Conservation (phyloP, 2,113 vertebrate species). For the Mesoclemmys tuberculata region DNA sequence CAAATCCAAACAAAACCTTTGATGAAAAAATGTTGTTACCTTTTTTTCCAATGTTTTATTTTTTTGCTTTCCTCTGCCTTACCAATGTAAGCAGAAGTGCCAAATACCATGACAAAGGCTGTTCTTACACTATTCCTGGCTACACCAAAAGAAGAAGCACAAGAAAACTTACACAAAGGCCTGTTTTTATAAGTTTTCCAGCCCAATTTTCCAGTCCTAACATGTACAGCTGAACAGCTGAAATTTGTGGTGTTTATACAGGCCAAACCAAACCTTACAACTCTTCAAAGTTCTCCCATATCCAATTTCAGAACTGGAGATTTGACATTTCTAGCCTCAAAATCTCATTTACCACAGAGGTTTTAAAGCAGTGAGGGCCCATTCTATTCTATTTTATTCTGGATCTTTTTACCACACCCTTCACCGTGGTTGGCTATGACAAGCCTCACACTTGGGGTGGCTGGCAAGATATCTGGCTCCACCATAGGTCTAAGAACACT, state of each 20-base stretch:
- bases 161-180: background rate
- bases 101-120: slow-evolving; percentile 52
- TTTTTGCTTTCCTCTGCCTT: slow-evolving; percentile 36
- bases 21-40: slow-evolving; percentile 56
- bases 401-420: background rate
- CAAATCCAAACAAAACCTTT: slow-evolving; percentile 44
- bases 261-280: background rate
- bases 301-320: background rate
- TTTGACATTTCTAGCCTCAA: background rate
- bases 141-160: background rate
- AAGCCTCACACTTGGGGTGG: background rate
- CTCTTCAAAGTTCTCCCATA: background rate
- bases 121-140: slow-evolving; percentile 49
- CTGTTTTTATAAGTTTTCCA: background rate
- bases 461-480: background rate
- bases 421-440: background rate
- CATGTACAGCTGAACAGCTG: background rate
- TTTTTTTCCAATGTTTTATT: slow-evolving; percentile 43
- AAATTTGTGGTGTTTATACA: background rate
- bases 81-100: slow-evolving; percentile 33
- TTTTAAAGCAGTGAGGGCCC: background rate
- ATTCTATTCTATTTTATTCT: background rate
- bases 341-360: background rate
- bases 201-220: background rate
- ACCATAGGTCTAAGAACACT: background rate